A percentile compares a stretch with the other conserved stretches of the same genome.
These are phyloP conservation scores for Calyptommatus sinebrachiatus DNA, from an alignment of 2,113 vertebrate species.

Conservation along the genomic window DNA sequence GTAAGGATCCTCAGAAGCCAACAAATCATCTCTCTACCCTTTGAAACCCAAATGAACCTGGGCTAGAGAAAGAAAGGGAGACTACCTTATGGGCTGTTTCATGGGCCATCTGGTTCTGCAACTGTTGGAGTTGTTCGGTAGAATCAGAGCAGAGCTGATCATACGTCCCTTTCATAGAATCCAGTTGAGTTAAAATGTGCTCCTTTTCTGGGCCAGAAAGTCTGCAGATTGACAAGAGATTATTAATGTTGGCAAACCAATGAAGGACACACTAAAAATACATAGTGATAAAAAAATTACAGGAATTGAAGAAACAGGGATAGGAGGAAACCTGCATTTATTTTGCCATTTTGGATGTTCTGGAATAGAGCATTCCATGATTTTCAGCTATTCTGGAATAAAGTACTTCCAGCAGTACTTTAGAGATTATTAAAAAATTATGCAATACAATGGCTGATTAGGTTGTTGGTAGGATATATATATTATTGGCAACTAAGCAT, in stretches of 20 bases:
- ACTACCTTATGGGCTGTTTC: slow-evolving; percentile 93
- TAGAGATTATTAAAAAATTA: too few relatives aligned
- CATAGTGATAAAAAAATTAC: too few relatives aligned
- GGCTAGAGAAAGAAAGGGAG: slow-evolving; percentile 18
- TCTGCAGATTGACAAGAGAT: slow-evolving; percentile 62
- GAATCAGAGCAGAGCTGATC: slow-evolving; percentile 83
- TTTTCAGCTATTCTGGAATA: too few relatives aligned
- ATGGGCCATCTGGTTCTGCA: slow-evolving; percentile 87
- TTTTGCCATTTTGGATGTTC: too few relatives aligned
- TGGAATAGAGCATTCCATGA: too few relatives aligned
- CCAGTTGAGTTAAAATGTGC: slow-evolving; percentile 80
- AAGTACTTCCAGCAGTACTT: too few relatives aligned
- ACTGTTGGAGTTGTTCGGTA: slow-evolving; percentile 85
- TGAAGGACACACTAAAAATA: neutral
- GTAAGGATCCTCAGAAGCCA: slow-evolving; percentile 43
- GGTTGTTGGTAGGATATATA: neutral
- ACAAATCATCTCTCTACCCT: neutral
- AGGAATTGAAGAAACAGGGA: too few relatives aligned
- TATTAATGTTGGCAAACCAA: slow-evolving; percentile 1
- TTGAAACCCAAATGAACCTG: neutral
- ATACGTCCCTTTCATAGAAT: slow-evolving; percentile 82
- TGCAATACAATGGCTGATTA: too few relatives aligned
- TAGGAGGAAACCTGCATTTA: too few relatives aligned
- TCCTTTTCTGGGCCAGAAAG: slow-evolving; percentile 85
- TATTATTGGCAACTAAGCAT: too few relatives aligned